phyloP scores from a whole-genome alignment of 2,888 invertebrate genomes.

The Drosophila crucigera region DNA sequence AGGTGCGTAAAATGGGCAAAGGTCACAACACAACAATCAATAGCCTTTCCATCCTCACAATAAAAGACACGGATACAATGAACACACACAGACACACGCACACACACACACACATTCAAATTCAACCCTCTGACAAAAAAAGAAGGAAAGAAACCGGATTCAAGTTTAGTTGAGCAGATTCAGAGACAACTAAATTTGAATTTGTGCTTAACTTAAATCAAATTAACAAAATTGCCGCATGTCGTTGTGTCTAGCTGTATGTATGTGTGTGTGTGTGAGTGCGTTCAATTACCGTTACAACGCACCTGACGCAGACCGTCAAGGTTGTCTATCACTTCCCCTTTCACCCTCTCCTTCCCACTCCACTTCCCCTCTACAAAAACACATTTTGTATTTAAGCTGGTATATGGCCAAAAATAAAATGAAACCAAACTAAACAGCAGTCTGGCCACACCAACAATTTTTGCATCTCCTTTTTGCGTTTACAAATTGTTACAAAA shows the following conservation, averaged over 20 bases:
- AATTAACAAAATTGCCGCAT: conserved; percentile 36
- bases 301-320: conserved; percentile 53
- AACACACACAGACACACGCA: conserved; percentile 11
- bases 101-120: conserved; percentile 19
- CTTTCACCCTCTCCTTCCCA: not conserved
- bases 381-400: conserved; percentile 28
- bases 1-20: conserved; percentile 37
- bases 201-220: conserved; percentile 38
- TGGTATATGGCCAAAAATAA: conserved; percentile 46
- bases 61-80: conserved; percentile 7
- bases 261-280: not conserved
- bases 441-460: conserved; percentile 40
- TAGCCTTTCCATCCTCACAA: conserved; percentile 40
- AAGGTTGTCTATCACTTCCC: conserved; percentile 39
- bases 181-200: conserved; percentile 39
- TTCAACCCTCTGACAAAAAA: conserved; percentile 50
- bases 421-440: conserved; percentile 32
- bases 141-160: conserved; percentile 46
- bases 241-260: not conserved
- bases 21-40: conserved; percentile 51
- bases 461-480: conserved; percentile 53
- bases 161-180: conserved; percentile 44
- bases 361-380: not conserved
- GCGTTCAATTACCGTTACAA: conserved; percentile 43
- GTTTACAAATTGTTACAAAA: conserved; percentile 71